Percentiles rank a stretch among this genome's conserved stretches.
phyloP scores from a whole-genome alignment of 1,140 invertebrate species.

The Drosophila virilis region DNA sequence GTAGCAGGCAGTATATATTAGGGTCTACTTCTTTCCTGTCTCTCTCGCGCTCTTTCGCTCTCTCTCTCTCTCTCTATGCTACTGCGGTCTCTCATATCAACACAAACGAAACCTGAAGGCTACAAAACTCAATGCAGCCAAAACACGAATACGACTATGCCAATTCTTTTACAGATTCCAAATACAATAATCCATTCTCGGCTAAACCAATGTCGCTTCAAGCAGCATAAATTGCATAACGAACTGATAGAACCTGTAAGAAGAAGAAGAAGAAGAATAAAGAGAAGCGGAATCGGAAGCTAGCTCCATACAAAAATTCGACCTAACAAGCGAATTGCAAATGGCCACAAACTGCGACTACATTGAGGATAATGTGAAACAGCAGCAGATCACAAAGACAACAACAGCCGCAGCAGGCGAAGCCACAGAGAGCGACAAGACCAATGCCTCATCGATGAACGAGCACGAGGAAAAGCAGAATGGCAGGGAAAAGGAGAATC shows the following conservation, averaged over 20 bases:
- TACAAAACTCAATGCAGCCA: conserved; percentile 13
- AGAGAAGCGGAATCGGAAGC: conserved; percentile 1
- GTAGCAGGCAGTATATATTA: too few species aligned
- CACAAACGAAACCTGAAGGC: conserved; percentile 55
- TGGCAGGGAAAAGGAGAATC: conserved; percentile 17
- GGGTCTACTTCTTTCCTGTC: neutral
- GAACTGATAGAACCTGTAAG: neutral
- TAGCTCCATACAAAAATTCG: conserved; percentile 33
- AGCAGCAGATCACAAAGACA: conserved; percentile 44
- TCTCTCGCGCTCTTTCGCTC: neutral
- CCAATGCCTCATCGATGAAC: conserved; percentile 41
- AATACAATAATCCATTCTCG: conserved; percentile 19
- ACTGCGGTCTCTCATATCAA: conserved; percentile 62
- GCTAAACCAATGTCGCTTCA: conserved; percentile 73
- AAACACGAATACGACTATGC: conserved; percentile 20
- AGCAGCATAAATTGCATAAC: conserved; percentile 62
- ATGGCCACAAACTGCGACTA: conserved; percentile 78
- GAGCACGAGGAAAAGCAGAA: conserved; percentile 45
- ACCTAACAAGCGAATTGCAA: conserved; percentile 36
- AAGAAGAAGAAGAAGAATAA: conserved; percentile 2
- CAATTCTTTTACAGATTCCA: conserved; percentile 59
- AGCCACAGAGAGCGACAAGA: conserved; percentile 3
- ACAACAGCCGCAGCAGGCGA: conserved; percentile 10
- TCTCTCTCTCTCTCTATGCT: neutral
- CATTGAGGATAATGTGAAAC: conserved; percentile 69